Conservation (phyloP, 2,797 vertebrate genomes). For the Chiroxiphia lanceolata region DNA sequence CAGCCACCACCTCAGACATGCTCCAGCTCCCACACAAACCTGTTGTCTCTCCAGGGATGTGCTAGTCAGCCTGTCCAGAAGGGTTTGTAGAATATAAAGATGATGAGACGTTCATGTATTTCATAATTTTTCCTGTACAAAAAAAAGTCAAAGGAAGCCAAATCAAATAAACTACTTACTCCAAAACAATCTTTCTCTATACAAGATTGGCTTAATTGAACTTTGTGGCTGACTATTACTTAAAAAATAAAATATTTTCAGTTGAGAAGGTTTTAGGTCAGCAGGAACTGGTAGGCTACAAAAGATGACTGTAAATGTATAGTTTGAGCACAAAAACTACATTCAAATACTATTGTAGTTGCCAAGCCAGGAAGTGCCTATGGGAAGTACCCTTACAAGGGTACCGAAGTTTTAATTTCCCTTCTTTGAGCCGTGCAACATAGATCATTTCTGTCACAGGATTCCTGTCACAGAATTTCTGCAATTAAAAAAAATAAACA, state of each 20-base stretch:
- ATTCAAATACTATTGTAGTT: background rate
- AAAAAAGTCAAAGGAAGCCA: background rate
- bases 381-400: background rate
- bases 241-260: background rate
- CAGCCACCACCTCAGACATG: background rate
- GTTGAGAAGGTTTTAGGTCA: background rate
- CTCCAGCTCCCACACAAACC: background rate
- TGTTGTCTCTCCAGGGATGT: background rate
- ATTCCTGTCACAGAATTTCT: background rate
- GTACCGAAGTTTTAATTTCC: background rate
- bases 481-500: background rate
- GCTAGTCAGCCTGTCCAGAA: background rate
- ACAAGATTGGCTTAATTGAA: background rate
- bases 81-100: background rate
- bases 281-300: background rate
- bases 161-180: slow-evolving; percentile 13
- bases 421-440: background rate
- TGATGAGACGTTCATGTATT: background rate
- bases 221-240: background rate
- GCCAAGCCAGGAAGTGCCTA: background rate
- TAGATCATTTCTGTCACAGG: background rate
- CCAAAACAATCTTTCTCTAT: background rate
- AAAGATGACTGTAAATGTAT: background rate
- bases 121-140: background rate
- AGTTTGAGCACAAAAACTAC: background rate